These are phyloP conservation scores for Cephus rjabovi DNA, from an alignment of 2,888 invertebrate species.

Conservation along the genomic window DNA sequence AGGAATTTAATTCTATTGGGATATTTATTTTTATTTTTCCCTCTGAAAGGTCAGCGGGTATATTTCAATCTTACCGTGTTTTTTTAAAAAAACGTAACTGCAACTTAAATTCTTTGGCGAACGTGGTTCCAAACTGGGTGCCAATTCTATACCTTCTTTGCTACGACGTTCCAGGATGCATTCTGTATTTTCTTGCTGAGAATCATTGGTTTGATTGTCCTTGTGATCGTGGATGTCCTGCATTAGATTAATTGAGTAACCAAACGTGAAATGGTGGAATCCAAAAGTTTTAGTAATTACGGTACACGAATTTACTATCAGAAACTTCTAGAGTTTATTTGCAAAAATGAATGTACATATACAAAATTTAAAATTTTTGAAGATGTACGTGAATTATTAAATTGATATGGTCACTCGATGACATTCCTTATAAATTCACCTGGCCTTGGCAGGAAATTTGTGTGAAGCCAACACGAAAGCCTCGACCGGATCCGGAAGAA, in stretches of 20 bases:
- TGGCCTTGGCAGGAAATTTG: constrained; percentile 57
- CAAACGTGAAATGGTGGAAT: too few relatives aligned
- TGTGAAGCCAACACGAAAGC: constrained; percentile 65
- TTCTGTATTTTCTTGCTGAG: neutral
- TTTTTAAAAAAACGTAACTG: constrained; percentile 3
- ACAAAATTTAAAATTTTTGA: too few relatives aligned
- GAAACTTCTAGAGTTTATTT: too few relatives aligned
- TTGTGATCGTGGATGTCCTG: neutral
- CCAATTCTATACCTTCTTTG: neutral
- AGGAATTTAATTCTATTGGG: too few relatives aligned
- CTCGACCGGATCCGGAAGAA: constrained; percentile 60
- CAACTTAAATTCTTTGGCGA: constrained; percentile 2
- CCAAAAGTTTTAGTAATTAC: too few relatives aligned
- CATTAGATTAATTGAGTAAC: constrained; percentile 15
- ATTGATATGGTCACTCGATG: neutral
- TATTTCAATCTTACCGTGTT: neutral
- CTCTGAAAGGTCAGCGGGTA: too few relatives aligned
- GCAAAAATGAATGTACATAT: too few relatives aligned
- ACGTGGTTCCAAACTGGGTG: neutral
- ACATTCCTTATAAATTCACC: neutral
- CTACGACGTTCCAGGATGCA: constrained; percentile 3
- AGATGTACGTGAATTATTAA: neutral
- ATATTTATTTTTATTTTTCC: too few relatives aligned
- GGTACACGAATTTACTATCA: too few relatives aligned
- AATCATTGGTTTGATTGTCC: neutral